Base-by-base conservation (phyloP, 2,888 invertebrate genomes). In the Oligia strigilis region DNA sequence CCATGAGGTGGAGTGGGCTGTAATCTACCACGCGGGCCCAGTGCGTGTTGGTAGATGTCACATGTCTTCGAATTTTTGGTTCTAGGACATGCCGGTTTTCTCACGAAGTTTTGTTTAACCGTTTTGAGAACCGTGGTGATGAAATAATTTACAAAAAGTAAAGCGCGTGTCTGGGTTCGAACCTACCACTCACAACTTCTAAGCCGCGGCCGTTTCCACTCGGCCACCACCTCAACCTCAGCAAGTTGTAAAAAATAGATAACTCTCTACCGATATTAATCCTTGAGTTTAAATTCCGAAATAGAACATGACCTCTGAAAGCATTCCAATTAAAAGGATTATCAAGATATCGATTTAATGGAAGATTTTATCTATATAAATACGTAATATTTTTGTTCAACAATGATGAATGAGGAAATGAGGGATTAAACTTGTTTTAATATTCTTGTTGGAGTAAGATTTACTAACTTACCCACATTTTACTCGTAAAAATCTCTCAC, bases 301-400 rank as follows among this genome's bases (percentile, higher is more conserved):
- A 64, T 52, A 69, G 3, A 65, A 58, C 46, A 64, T 49, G 19
- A 8, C 17, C 64, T 49, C 55, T 14, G n/a, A 64, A 64, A 65
- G 40, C 58, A 72, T 72, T 65, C 40, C 65, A 58, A 49, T 58
- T 65, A 70, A 14, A 49, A 65, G 36, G 29, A 46, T 79, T 29
- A 79, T 78, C 17, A 70, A 58, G 70, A 58, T 62, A 80, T 73
- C 40, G 62, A 64, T 69, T 58, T 40, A 23, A 46, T 62, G 43
- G 55, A 23, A 46, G 80, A 36, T 73, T 80, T 80, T 43, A 69
- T 62, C 62, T 23, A 40, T 64, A 80, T 29, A 52, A 49, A 9
- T 23, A 36, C 23, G 11, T 77, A 11, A 13, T 70, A 14, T 46
- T 36, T 62, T 58, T 36, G 17, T n/a, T 64, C 17, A 55, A 70